Conservation (phyloP, 2,888 invertebrate species). For the Crematogaster levior region DNA sequence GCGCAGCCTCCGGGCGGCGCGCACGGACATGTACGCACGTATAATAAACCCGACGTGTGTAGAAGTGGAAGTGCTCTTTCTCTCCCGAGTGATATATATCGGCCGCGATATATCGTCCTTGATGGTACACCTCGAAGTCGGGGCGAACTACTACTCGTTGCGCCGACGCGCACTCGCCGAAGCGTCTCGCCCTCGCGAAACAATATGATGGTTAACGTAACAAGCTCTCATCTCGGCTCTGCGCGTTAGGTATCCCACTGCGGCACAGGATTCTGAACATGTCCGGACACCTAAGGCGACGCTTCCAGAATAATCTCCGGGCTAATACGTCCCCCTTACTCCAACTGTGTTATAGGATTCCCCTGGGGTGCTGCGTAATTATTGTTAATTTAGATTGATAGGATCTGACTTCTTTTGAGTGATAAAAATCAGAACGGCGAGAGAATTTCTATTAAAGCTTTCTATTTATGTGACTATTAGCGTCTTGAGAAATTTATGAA, state of each 20-base stretch:
- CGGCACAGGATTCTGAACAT: slow-evolving; percentile 66
- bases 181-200: slow-evolving; percentile 77
- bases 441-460: neutral
- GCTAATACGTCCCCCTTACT: slow-evolving; percentile 34
- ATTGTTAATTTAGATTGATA: slow-evolving; percentile 29
- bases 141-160: slow-evolving; percentile 52
- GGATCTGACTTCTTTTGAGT: neutral
- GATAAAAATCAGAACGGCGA: neutral
- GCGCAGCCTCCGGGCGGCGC: slow-evolving; percentile 65
- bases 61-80: slow-evolving; percentile 71
- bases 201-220: slow-evolving; percentile 81
- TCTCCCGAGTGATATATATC: slow-evolving; percentile 77
- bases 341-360: slow-evolving; percentile 50
- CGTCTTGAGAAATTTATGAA: neutral
- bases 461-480: neutral
- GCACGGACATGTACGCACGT: slow-evolving; percentile 57
- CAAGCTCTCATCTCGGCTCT: slow-evolving; percentile 75
- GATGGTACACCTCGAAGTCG: slow-evolving; percentile 73
- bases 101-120: slow-evolving; percentile 77
- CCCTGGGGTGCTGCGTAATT: slow-evolving; percentile 2
- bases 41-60: slow-evolving; percentile 62
- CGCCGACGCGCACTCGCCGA: slow-evolving; percentile 66
- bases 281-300: slow-evolving; percentile 70
- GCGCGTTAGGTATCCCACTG: slow-evolving; percentile 64
- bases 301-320: slow-evolving; percentile 67